phyloP scores from a whole-genome alignment of 92 coral and sea anemone species.

The Siderastrea siderea region DNA sequence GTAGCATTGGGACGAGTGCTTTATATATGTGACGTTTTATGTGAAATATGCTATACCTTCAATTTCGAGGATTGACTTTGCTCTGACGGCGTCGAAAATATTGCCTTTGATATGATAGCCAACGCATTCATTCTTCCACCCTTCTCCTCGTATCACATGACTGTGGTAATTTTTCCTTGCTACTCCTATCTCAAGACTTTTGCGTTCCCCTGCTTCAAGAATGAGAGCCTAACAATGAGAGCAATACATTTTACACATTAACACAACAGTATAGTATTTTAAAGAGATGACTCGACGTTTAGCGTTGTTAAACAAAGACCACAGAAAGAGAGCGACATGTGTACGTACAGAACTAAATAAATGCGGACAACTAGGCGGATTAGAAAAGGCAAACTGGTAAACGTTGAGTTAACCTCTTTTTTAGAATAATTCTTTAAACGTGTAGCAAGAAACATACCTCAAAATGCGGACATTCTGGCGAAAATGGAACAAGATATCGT shows the following conservation, averaged over 20 bases:
- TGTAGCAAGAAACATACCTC: slow-evolving; percentile 18
- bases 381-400: too few relatives aligned
- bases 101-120: slow-evolving; percentile 57
- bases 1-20: neutral
- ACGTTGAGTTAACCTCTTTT: too few relatives aligned
- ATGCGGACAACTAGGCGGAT: too few relatives aligned
- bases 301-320: too few relatives aligned
- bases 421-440: too few relatives aligned
- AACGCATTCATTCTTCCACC: slow-evolving; percentile 38
- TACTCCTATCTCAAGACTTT: slow-evolving; percentile 46
- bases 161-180: slow-evolving; percentile 24
- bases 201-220: slow-evolving; percentile 42
- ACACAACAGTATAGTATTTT: too few relatives aligned
- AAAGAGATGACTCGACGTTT: too few relatives aligned
- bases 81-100: slow-evolving; percentile 14
- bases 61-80: slow-evolving; percentile 10
- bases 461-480: slow-evolving; percentile 39
- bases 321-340: too few relatives aligned
- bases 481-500: slow-evolving; percentile 22
- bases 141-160: slow-evolving; percentile 36
- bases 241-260: neutral
- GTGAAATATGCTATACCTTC: neutral
- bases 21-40: neutral
- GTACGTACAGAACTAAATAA: too few relatives aligned
- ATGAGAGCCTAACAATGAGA: slow-evolving; percentile 34